These are phyloP conservation scores for Gryllus bimaculatus DNA, from an alignment of 1,140 invertebrate genomes.

Conservation along the genomic window DNA sequence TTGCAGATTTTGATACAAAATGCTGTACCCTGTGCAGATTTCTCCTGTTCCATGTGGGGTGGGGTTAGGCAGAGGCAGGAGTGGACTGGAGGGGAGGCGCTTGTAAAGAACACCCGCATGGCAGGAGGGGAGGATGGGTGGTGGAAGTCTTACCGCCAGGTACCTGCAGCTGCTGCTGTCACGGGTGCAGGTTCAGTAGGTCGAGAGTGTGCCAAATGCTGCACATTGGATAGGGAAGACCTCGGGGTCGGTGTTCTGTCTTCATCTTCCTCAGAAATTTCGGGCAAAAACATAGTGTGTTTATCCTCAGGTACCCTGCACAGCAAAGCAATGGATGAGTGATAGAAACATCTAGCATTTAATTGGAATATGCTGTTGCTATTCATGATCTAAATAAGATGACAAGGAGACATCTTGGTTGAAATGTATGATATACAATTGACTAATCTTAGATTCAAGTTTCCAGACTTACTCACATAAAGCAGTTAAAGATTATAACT, in stretches of 20 bases:
- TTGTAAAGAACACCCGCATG: no score
- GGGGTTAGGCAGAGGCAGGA: neutral
- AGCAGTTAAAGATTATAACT: no score
- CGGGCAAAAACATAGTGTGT: slow-evolving; percentile 48
- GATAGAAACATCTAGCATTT: neutral
- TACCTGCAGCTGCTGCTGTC: slow-evolving; percentile 19
- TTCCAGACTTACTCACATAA: no score
- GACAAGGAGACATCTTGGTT: neutral
- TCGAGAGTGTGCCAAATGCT: neutral
- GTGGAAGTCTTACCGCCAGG: slow-evolving; percentile 20
- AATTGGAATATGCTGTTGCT: neutral
- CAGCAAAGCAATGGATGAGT: slow-evolving; percentile 9
- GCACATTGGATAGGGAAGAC: slow-evolving; percentile 7
- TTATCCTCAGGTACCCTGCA: slow-evolving; percentile 50
- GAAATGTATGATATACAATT: no score
- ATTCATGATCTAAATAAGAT: neutral
- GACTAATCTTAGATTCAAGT: no score
- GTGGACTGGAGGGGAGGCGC: neutral
- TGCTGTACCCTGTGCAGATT: neutral
- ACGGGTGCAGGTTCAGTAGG: neutral
- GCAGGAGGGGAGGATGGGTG: neutral
- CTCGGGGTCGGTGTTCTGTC: slow-evolving; percentile 23
- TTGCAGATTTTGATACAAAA: no score
- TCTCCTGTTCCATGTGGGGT: neutral
- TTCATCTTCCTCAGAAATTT: slow-evolving; percentile 49